Evolutionary conservation across 2,888 invertebrate species (phyloP).

Genomic region (Eledone cirrhosa): DNA sequence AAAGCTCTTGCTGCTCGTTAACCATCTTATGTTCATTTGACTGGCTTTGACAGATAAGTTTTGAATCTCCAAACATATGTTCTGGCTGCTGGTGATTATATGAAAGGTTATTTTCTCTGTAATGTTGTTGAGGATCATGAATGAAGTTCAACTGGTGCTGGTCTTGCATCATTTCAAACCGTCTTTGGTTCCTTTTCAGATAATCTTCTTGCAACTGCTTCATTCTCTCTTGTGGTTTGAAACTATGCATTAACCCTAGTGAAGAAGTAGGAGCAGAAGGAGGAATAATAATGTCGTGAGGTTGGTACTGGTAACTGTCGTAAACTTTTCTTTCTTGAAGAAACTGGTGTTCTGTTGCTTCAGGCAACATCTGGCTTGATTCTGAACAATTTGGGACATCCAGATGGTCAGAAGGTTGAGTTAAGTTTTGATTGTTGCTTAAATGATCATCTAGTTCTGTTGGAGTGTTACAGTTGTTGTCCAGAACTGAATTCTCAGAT

Average conservation of each 20-base stretch:
- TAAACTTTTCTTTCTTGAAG: conserved; percentile 12
- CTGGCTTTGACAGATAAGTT: too few relatives aligned
- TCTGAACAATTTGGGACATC: conserved; percentile 7
- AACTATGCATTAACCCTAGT: background rate
- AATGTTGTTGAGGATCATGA: background rate
- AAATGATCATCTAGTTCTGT: background rate
- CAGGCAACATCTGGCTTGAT: background rate
- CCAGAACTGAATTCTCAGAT: conserved; percentile 1
- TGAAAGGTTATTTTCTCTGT: background rate
- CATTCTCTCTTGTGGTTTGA: conserved; percentile 3
- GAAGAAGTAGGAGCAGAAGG: background rate
- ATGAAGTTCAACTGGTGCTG: background rate
- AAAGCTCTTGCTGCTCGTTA: background rate
- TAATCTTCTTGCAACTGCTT: conserved; percentile 12
- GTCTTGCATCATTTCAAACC: conserved; percentile 23
- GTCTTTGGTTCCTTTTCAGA: conserved; percentile 14
- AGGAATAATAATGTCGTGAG: background rate
- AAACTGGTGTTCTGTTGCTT: background rate
- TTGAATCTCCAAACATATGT: too few relatives aligned
- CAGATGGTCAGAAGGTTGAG: background rate
- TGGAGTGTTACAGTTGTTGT: background rate
- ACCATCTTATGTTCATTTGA: too few relatives aligned
- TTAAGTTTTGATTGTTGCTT: background rate
- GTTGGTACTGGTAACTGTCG: background rate
- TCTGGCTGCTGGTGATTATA: conserved; percentile 15